Percentiles rank a stretch among this genome's conserved stretches.
These are phyloP conservation scores for Agonopterix subpropinquella DNA, from an alignment of 2,888 invertebrate genomes.

Conservation along the genomic window DNA sequence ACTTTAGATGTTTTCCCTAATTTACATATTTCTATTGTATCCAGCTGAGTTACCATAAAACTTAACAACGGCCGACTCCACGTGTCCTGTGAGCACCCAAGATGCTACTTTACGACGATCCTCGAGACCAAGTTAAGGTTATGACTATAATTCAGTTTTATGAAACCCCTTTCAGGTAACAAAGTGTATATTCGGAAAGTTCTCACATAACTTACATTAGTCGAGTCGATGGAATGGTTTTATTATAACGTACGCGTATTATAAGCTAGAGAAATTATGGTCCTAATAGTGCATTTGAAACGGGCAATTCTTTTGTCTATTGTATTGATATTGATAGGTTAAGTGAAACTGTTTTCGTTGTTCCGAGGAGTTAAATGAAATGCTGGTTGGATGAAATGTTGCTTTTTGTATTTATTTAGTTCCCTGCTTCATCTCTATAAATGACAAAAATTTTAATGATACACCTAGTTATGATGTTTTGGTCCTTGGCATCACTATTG, in stretches of 20 bases:
- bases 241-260: slow-evolving; percentile 12
- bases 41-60: slow-evolving; percentile 62
- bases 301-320: slow-evolving; percentile 39
- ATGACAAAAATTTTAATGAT: too few species aligned
- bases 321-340: slow-evolving; percentile 16
- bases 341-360: background rate
- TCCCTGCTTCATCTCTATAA: too few species aligned
- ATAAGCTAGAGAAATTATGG: slow-evolving; percentile 16
- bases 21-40: slow-evolving; percentile 68
- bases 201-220: slow-evolving; percentile 52
- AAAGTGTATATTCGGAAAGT: slow-evolving; percentile 61
- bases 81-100: slow-evolving; percentile 61
- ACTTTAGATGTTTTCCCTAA: slow-evolving; percentile 38
- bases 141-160: slow-evolving; percentile 72
- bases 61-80: slow-evolving; percentile 61
- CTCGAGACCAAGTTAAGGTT: slow-evolving; percentile 66
- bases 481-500: too few species aligned
- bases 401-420: too few species aligned
- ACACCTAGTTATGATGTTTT: too few species aligned
- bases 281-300: slow-evolving; percentile 14
- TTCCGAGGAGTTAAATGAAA: too few species aligned
- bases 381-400: too few species aligned
- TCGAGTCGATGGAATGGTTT: slow-evolving; percentile 20
- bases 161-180: slow-evolving; percentile 70
- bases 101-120: slow-evolving; percentile 68